Evolutionary conservation across 2,888 invertebrate species (phyloP), one percentile per base, ranked within the genome.

Genomic region (Blastobasis adustella): DNA sequence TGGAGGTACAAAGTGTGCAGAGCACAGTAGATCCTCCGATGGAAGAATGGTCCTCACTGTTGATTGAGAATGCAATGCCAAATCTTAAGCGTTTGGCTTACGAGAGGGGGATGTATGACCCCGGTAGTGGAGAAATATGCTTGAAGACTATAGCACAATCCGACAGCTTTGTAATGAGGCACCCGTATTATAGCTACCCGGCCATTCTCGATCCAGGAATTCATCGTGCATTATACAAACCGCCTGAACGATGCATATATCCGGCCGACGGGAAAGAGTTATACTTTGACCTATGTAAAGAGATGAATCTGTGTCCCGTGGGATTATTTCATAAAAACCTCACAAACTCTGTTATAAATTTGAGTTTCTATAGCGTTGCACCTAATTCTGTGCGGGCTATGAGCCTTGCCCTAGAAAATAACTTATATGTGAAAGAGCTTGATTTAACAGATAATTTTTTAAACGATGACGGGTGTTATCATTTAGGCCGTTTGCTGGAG

Each of bases 291-390:
- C 5, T 70, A 0, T 86, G 87, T 52, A 61, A 75, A 41, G 73
- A 79, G 56, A 84, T 80, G 76, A 61, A 72, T 1, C 71, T 70
- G 49, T 66, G 65, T 39, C 78, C 79, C 3, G 69, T 85, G 0
- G 67, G 58, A 53, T 51, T 45, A 5, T 84, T 85, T 57, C 51
- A 74, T 51, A 71, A 50, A 55, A 67, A 65, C 0, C 63, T 87
- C 36, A 49, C 80, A 2, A 63, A 64, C 5, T 56, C 63, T 5
- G 53, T 47, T 5, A 82, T 87, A 23, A 71, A 86, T 57, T 63
- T 87, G 36, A 67, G 57, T 5, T 84, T 81, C 60, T 87, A 85
- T 53, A 63, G 83, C 42, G 66, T 86, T 6, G 67, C 76, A 58
- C 71, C 81, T 0, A 50, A 54, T n/a, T 76, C 75, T 8, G 62